A percentile compares a stretch with the other conserved stretches of the same genome.
These are phyloP conservation scores for Anoplophora glabripennis DNA, from an alignment of 1,140 invertebrate genomes.

Conservation along the genomic window DNA sequence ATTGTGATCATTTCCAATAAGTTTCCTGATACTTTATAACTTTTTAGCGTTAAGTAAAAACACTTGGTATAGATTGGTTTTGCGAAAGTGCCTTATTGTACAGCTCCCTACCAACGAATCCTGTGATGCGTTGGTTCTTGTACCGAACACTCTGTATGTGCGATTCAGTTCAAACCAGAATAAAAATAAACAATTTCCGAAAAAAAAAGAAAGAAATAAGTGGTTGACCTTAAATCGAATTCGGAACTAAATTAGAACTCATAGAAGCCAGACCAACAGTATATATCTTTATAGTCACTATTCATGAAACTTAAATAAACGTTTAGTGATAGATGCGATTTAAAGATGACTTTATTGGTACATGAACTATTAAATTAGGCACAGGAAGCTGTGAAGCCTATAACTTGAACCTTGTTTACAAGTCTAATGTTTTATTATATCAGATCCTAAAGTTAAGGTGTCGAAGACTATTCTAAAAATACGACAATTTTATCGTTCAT, in stretches of 20 bases:
- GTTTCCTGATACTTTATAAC: too few relatives aligned
- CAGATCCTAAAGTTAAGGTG: slow-evolving; percentile 22
- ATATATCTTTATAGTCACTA: slow-evolving; percentile 14
- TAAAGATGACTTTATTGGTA: slow-evolving; percentile 24
- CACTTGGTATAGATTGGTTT: too few relatives aligned
- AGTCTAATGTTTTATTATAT: slow-evolving; percentile 23
- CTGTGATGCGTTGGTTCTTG: too few relatives aligned
- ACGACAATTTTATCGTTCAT: slow-evolving; percentile 17
- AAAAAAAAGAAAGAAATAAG: too few relatives aligned
- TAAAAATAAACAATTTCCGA: too few relatives aligned
- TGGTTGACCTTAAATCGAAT: too few relatives aligned
- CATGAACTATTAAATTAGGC: slow-evolving; percentile 19
- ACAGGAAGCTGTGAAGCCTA: slow-evolving; percentile 20
- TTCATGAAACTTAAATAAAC: slow-evolving; percentile 22
- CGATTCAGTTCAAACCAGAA: too few relatives aligned
- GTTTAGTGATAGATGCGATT: slow-evolving; percentile 23
- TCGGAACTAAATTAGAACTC: slow-evolving; percentile 1
- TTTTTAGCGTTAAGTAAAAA: too few relatives aligned
- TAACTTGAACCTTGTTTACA: slow-evolving; percentile 15
- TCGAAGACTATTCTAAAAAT: slow-evolving; percentile 18
- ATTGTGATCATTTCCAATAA: too few relatives aligned
- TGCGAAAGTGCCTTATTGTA: too few relatives aligned
- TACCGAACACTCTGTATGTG: too few relatives aligned
- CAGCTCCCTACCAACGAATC: too few relatives aligned
- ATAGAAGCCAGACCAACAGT: slow-evolving; percentile 17